These are phyloP conservation scores for Eurystomus glaucurus DNA, from an alignment of 2,797 vertebrate species.

Conservation along the genomic window DNA sequence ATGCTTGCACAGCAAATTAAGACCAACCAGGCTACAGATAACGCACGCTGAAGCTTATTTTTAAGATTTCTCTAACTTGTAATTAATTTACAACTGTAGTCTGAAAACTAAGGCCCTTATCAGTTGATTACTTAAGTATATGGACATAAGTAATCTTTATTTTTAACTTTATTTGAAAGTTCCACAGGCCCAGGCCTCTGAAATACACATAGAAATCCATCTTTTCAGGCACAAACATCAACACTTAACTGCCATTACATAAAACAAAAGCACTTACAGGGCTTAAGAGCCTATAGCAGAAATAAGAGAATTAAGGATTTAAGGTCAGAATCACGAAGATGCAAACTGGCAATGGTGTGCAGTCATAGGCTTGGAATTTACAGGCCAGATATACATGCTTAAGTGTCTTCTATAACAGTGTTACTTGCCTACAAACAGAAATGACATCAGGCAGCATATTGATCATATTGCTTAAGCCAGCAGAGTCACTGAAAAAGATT, in stretches of 20 bases:
- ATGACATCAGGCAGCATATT: not conserved
- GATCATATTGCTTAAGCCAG: not conserved
- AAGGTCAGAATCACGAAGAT: not conserved
- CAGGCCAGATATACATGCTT: not conserved
- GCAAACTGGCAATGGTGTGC: not conserved
- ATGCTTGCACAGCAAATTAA: not conserved
- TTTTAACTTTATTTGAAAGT: not conserved
- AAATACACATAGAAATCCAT: not conserved
- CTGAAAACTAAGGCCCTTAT: not conserved
- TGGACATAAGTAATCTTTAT: not conserved
- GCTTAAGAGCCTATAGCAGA: not conserved
- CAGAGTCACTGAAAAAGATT: not conserved
- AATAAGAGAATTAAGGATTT: fast-evolving
- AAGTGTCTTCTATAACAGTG: not conserved
- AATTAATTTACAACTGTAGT: not conserved
- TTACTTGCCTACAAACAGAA: not conserved
- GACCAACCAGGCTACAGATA: not conserved
- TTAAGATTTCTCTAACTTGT: not conserved
- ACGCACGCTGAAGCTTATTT: not conserved
- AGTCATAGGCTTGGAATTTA: not conserved
- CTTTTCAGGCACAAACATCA: not conserved
- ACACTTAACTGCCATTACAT: not conserved
- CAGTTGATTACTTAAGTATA: not conserved
- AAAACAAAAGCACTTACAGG: not conserved
- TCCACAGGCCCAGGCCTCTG: not conserved